Conservation (phyloP, 2,113 vertebrate genomes). For the Dasyornis broadbenti region DNA sequence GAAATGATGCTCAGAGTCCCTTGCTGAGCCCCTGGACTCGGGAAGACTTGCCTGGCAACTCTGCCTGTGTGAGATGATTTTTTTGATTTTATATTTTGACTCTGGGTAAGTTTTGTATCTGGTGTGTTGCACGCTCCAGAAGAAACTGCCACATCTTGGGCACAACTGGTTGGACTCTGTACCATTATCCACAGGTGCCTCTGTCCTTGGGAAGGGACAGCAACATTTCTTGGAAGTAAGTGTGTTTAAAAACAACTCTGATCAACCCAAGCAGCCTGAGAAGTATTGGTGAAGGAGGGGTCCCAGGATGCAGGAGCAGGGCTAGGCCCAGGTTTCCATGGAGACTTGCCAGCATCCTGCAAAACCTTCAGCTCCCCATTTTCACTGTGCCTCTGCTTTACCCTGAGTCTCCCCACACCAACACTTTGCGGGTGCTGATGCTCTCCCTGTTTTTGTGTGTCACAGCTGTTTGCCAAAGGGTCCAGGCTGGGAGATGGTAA, state of each 20-base stretch:
- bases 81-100: neutral
- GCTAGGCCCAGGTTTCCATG: neutral
- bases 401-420: neutral
- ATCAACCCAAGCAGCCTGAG: neutral
- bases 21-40: neutral
- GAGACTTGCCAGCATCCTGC: neutral
- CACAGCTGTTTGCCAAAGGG: neutral
- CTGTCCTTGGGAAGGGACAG: neutral
- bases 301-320: neutral
- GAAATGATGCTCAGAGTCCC: rapidly evolving
- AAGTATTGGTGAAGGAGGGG: neutral
- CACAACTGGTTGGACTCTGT: neutral
- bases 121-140: neutral
- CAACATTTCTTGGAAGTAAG: neutral
- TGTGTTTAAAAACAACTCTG: neutral
- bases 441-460: neutral
- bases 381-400: neutral
- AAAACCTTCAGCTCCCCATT: neutral
- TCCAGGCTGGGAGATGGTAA: neutral
- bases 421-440: rapidly evolving
- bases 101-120: neutral
- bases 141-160: rapidly evolving
- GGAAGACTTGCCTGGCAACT: neutral
- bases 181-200: rapidly evolving
- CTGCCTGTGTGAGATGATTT: neutral